Conservation (phyloP, 2,888 invertebrate species). For the Sicus ferrugineus region DNA sequence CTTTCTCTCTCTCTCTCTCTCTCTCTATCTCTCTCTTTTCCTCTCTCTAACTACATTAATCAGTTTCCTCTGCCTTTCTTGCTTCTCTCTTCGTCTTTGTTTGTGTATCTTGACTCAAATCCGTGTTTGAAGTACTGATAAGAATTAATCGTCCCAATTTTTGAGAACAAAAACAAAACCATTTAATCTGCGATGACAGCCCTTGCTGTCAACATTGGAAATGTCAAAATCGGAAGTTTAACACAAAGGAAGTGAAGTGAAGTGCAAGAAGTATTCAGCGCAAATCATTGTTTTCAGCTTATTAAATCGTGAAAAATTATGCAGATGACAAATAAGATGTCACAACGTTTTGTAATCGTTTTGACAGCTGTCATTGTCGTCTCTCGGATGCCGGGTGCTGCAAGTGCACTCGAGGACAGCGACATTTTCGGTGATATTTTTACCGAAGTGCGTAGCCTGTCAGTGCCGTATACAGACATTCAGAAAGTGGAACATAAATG, state of each 20-base stretch:
- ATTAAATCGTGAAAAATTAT: too few relatives aligned
- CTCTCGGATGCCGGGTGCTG: not conserved
- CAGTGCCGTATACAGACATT: slow-evolving; percentile 5
- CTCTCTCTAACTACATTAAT: too few relatives aligned
- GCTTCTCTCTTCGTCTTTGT: not conserved
- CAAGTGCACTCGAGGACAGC: not conserved
- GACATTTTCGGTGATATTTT: slow-evolving; percentile 45
- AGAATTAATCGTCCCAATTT: slow-evolving; percentile 3
- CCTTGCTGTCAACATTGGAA: slow-evolving; percentile 23
- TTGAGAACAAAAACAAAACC: not conserved
- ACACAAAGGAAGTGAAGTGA: not conserved
- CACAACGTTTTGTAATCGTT: not conserved
- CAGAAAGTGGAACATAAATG: slow-evolving; percentile 40
- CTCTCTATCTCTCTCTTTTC: too few relatives aligned
- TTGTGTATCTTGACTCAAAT: too few relatives aligned
- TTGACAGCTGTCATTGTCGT: slow-evolving; percentile 3
- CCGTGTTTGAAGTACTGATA: slow-evolving; percentile 14
- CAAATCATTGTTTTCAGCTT: not conserved
- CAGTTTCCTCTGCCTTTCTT: too few relatives aligned
- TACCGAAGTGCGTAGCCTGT: slow-evolving; percentile 40
- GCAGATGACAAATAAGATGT: slow-evolving; percentile 3
- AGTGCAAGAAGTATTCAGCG: not conserved
- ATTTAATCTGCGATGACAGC: not conserved
- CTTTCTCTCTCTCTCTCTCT: too few relatives aligned
- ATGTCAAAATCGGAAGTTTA: slow-evolving; percentile 2